Evolutionary conservation across 2,113 vertebrate species (phyloP).

Genomic region (Clarias macrocephalus): DNA sequence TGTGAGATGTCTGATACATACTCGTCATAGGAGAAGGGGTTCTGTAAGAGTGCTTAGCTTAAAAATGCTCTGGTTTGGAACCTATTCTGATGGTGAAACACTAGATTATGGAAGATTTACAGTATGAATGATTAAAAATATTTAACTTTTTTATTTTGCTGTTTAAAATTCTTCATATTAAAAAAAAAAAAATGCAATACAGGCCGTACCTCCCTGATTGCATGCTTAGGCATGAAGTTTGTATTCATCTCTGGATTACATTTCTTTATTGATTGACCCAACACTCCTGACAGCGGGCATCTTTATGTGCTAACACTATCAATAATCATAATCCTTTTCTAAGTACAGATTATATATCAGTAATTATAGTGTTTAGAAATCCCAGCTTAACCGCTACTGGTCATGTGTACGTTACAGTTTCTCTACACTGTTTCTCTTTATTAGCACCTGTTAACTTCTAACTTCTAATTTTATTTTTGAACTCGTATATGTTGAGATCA

Average conservation of each 20-base stretch:
- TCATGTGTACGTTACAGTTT: no score
- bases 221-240: neutral
- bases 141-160: neutral
- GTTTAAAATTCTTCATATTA: neutral
- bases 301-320: neutral
- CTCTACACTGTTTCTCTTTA: no score
- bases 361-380: neutral
- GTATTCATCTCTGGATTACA: neutral
- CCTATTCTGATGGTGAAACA: neutral
- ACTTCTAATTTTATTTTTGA: no score
- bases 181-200: neutral
- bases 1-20: neutral
- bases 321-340: constrained; percentile 4
- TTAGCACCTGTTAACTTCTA: no score
- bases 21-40: neutral
- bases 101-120: neutral
- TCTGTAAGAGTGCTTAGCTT: neutral
- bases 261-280: neutral
- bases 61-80: neutral
- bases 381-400: neutral
- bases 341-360: neutral
- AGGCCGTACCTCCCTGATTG: neutral
- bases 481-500: no score
- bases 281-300: neutral
- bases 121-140: neutral